phyloP scores from a whole-genome alignment of 2,888 invertebrate species.

The Ganaspis brasiliensis region DNA sequence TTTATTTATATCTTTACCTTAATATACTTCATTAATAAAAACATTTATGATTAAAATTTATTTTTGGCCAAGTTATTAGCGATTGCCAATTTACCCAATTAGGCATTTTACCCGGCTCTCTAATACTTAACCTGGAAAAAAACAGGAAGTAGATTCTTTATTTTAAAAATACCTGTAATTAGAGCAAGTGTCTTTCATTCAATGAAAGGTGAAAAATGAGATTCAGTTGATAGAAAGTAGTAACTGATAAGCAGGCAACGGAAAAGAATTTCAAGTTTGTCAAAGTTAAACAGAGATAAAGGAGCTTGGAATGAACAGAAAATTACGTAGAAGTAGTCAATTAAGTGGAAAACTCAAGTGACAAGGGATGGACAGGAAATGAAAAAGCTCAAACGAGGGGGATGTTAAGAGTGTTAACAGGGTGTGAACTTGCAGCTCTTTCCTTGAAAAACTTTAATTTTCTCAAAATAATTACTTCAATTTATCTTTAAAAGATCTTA shows the following conservation, averaged over 20 bases:
- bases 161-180: not conserved
- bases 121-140: no score
- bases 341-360: constrained; percentile 39
- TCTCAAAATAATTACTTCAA: not conserved
- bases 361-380: constrained; percentile 32
- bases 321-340: constrained; percentile 30
- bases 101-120: no score
- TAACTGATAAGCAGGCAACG: not conserved
- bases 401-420: constrained; percentile 9
- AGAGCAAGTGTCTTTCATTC: not conserved
- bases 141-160: no score
- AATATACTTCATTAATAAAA: no score
- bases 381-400: constrained; percentile 24
- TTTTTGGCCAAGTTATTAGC: no score
- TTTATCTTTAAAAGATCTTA: not conserved
- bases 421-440: not conserved
- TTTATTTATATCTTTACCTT: no score
- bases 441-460: constrained; percentile 1
- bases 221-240: not conserved
- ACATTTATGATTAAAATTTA: no score
- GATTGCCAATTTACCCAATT: no score
- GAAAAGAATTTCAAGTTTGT: constrained; percentile 32
- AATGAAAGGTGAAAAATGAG: constrained; percentile 3
- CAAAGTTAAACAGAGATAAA: constrained; percentile 7
- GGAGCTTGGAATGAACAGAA: constrained; percentile 22